Base-by-base conservation (phyloP, 2,797 vertebrate species). In the Macropodus opercularis region DNA sequence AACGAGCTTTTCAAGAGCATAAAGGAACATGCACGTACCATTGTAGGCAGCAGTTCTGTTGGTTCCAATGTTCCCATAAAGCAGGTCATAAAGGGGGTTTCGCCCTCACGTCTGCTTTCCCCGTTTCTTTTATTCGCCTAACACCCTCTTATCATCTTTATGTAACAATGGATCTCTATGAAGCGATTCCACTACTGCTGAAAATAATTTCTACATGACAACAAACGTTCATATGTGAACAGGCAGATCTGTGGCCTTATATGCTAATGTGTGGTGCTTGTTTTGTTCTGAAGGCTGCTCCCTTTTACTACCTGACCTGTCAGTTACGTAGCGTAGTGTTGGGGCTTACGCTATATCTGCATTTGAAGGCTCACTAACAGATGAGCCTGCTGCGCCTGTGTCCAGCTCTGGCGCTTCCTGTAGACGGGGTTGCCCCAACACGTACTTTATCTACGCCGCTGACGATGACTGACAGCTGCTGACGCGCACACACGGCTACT, bases 381-480 rank as follows among this genome's bases (percentile, higher is more conserved):
- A n/a, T n/a, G n/a, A n/a, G n/a, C n/a, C n/a, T n/a, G n/a, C n/a
- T n/a, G n/a, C n/a, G n/a, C n/a, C n/a, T n/a, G n/a, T n/a, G 54
- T 69, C 66, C 51, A 62, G 68, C 63, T 35, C 46, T 6, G 66
- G 52, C 39, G 47, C 69, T 47, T 63, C 27, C 42, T 43, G 42
- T 49, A 65, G 56, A 27, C 63, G 3, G 8, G 7, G 58, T 34
- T 57, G 74, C 71, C 79, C 61, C 5, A 48, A 68, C 78, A 80
- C 61, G 55, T 66, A 60, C 41, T 63, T 15, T 67, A 42, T 70
- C 60, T 69, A 61, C 70, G 59, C 41, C 34, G 57, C 52, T 52
- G 63, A 15, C 12, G 65, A 60, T 84, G 77, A 86, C 69, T 86
- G 85, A 84, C 87, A 81, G 79, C 75, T 59, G 59, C 74, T 79